These are phyloP conservation scores for Eulacestoma nigropectus DNA, from an alignment of 2,113 vertebrate species.

Conservation along the genomic window DNA sequence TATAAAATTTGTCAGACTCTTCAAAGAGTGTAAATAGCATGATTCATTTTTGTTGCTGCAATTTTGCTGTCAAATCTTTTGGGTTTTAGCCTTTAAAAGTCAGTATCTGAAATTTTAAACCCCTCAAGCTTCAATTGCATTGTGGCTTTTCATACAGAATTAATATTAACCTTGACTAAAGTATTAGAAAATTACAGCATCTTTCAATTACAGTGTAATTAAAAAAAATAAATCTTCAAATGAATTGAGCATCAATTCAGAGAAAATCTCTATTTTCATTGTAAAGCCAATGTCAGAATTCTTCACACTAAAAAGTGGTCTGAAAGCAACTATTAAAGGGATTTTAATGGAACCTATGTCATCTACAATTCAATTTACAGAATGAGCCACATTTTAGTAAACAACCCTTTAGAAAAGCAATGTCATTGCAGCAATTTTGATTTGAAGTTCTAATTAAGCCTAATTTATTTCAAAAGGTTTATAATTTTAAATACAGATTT, in stretches of 20 bases:
- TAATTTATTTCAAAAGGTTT: not conserved
- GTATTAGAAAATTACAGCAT: not conserved
- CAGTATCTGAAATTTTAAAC: not conserved
- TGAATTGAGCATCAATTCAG: not conserved
- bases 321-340: not conserved
- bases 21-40: not conserved
- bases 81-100: not conserved
- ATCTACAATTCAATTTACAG: not conserved
- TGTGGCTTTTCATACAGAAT: not conserved
- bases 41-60: not conserved
- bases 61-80: not conserved
- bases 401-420: not conserved
- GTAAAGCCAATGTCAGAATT: not conserved
- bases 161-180: not conserved
- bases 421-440: not conserved
- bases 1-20: not conserved
- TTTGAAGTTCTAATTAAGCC: not conserved
- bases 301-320: not conserved
- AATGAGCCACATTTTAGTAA: not conserved
- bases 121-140: not conserved
- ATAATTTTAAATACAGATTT: not conserved
- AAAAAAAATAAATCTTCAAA: not conserved
- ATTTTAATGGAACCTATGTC: not conserved
- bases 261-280: not conserved
- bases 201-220: not conserved